Evolutionary conservation across 2,888 invertebrate genomes (phyloP), one percentile per base, ranked within the genome.

Genomic region (Mantis religiosa): DNA sequence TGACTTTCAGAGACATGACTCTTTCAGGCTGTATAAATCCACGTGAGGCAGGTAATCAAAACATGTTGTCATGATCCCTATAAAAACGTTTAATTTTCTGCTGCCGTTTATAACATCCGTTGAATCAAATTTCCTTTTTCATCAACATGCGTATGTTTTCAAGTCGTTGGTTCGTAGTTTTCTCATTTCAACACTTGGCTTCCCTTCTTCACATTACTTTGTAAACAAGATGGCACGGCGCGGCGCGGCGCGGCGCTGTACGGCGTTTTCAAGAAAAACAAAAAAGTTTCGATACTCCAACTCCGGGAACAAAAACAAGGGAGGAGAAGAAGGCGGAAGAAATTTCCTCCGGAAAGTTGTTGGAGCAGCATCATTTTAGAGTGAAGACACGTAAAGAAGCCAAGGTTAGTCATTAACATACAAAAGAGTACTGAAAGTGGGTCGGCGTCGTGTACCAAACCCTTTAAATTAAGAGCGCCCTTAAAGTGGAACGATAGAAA

Each of bases 321-420:
- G 54, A 71, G 54, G 54, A 71, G 54, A 71, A 71, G 54, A 71
- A 71, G 54, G 54, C 54, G 54, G 54, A 71, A 71, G 54, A 71
- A 71, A 71, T 71, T 71, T 71, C 20, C 54, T 71, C 54, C 54
- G 30, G 34, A 84, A 84, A 41, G 20, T 34, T 34, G 30, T 34
- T 84, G 34, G 25, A 34, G 34, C 34, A 41, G 27, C 84, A 34
- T 41, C 30, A 27, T 85, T 28, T 87, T 81, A 71, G 28, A 81
- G n/a, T 87, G 30, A 25, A 87, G 87, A 87, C 84, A 82, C 27
- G 71, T 81, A 81, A 82, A 82, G 82, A 82, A 87, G 71, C 34
- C 82, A 87, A 34, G 82, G 87, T 87, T 87, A 34, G 87, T 82
- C 82, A 87, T 87, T 87, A 87, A 87, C 87, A 87, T 82, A 87